Percentiles rank a stretch among this genome's conserved stretches.
These are phyloP conservation scores for Neolamprologus fasciatus DNA, from an alignment of 2,113 vertebrate genomes.

Conservation along the genomic window DNA sequence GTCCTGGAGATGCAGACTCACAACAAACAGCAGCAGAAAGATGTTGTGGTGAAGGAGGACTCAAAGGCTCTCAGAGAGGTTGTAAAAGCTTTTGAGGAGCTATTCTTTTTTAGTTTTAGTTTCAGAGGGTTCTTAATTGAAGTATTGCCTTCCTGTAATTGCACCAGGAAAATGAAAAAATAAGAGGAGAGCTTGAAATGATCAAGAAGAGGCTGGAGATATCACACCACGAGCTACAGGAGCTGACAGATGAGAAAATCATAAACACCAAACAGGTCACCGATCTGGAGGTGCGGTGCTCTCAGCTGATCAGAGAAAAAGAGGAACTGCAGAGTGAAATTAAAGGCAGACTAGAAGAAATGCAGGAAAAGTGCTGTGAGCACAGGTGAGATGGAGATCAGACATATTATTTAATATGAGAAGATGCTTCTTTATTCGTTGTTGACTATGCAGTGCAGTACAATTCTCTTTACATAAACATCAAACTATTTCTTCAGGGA, in stretches of 20 bases:
- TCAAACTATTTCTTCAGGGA: conserved; percentile 32
- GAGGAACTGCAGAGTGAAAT: conserved; percentile 19
- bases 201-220: conserved; percentile 25
- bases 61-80: conserved; percentile 48
- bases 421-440: not conserved
- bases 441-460: not conserved
- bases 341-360: not conserved
- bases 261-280: conserved; percentile 10
- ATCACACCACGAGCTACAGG: conserved; percentile 44
- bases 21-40: conserved; percentile 50
- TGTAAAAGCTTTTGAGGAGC: not conserved
- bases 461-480: not conserved
- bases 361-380: conserved; percentile 37
- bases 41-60: conserved; percentile 37
- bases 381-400: conserved; percentile 51
- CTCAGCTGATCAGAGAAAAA: conserved; percentile 58
- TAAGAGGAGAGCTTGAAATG: conserved; percentile 51
- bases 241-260: conserved; percentile 44
- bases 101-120: not conserved
- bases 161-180: conserved; percentile 56
- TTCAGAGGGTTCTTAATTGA: not conserved
- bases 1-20: conserved; percentile 30
- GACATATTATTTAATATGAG: not conserved
- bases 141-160: not conserved
- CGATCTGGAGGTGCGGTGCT: conserved; percentile 46